Evolutionary conservation across 2,888 invertebrate genomes (phyloP).

Genomic region (Apotomis capreana): DNA sequence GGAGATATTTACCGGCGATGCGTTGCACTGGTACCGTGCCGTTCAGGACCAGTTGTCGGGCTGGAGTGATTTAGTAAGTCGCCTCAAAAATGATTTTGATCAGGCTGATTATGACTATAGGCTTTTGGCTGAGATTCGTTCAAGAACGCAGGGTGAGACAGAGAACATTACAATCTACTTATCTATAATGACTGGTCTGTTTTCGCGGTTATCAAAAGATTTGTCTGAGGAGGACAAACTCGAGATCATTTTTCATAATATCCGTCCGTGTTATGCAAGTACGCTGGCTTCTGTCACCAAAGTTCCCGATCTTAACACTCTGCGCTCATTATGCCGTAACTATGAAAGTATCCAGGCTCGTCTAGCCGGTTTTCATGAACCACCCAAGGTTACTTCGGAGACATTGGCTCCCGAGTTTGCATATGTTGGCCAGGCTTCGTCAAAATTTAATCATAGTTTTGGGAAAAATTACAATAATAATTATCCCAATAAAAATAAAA

Average conservation of each 20-base stretch:
- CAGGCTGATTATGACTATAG: constrained; percentile 23
- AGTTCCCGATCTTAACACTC: too few species aligned
- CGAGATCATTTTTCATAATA: too few species aligned
- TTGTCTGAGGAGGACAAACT: too few species aligned
- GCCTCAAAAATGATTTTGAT: constrained; percentile 13
- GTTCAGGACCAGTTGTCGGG: background rate
- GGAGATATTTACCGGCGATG: constrained; percentile 16
- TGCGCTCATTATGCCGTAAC: background rate
- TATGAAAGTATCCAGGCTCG: too few species aligned
- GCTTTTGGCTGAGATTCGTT: constrained; percentile 41
- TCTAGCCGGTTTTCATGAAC: background rate
- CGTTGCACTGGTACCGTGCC: constrained; percentile 20
- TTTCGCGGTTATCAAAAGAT: constrained; percentile 14
- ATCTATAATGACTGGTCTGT: constrained; percentile 43
- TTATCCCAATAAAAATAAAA: background rate
- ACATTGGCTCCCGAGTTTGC: too few species aligned
- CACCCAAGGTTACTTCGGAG: too few species aligned
- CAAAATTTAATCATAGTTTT: too few species aligned
- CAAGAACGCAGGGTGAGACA: constrained; percentile 41
- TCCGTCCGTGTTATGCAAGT: too few species aligned
- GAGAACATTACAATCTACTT: constrained; percentile 45
- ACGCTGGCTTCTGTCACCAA: too few species aligned
- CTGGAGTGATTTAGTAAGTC: constrained; percentile 7
- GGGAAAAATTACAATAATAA: background rate
- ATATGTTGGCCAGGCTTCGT: too few species aligned